Evolutionary conservation across 1,140 invertebrate genomes (phyloP).

Genomic region (Brevipalpus yothersi): DNA sequence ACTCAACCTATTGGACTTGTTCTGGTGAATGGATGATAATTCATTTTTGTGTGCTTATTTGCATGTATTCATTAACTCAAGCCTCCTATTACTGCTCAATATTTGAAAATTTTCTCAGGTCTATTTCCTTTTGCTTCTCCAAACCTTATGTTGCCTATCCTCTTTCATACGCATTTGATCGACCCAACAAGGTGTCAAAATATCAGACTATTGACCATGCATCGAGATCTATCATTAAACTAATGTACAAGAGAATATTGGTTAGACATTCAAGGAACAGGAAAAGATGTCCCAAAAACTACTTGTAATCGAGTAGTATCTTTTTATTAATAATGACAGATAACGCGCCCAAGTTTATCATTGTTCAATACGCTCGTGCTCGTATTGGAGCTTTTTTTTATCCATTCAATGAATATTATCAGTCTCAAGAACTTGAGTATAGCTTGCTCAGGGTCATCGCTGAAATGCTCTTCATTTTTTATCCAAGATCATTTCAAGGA

Average conservation of each 20-base stretch:
- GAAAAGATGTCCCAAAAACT: constrained; percentile 2
- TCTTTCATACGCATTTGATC: background rate
- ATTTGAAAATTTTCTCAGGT: too few relatives aligned
- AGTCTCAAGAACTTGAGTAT: background rate
- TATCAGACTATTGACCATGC: background rate
- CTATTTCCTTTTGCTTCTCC: too few relatives aligned
- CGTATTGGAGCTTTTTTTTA: constrained; percentile 34
- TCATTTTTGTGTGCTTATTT: too few relatives aligned
- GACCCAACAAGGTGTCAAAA: background rate
- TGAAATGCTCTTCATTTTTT: background rate
- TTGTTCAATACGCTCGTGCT: constrained; percentile 45
- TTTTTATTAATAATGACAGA: constrained; percentile 70
- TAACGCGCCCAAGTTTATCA: constrained; percentile 56
- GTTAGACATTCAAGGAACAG: constrained; percentile 5
- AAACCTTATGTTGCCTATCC: background rate
- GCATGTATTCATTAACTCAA: too few relatives aligned
- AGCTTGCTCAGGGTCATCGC: background rate
- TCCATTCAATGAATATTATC: background rate
- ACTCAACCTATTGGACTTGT: too few relatives aligned
- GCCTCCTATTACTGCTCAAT: too few relatives aligned
- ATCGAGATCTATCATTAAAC: background rate
- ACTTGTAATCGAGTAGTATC: too few relatives aligned
- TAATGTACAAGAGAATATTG: constrained; percentile 4
- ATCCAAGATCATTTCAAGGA: background rate
- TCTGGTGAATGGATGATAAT: too few relatives aligned